Base-by-base conservation (phyloP, 1,140 invertebrate genomes). In the Drosophila ironensis region DNA sequence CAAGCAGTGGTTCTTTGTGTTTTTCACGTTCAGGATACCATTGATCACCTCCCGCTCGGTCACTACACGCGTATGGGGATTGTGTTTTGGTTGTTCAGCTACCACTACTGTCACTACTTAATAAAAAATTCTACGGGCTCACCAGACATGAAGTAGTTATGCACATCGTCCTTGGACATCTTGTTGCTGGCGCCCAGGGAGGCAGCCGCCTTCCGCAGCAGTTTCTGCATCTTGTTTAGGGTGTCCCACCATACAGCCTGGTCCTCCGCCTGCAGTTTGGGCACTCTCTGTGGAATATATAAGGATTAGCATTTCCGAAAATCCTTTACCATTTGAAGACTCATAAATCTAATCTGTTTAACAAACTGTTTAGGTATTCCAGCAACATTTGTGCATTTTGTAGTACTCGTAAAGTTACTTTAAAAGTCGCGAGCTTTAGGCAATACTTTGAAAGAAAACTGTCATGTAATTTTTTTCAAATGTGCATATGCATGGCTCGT, bases 71-170 rank as follows among this genome's bases (percentile, higher is more conserved):
- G n/a, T 37, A 41, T 25, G 69, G 76, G 61, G 28, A 16, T 33
- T 37, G 12, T 37, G 33, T 17, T 37, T 37, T 37, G 12, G 19
- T 33, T 27, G 41, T 63, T 44, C 25, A 33, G 47, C 44, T 50
- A 70, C 30, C 17, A 27, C 52, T 70, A 59, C 64, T 6, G 12
- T 27, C 20, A 3, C 61, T 44, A 52, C 47, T 22, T 20, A 3
- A 28, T 51, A 17, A 1, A 33, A 33, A 33, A 33, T 4, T 20
- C 33, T 45, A 57, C 11, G 22, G 8, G 63, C 63, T 90, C 92
- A 98, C 97, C 97, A 53, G 98, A 99, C 98, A 99, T 99, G 84
- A 98, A 98, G 90, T 99, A 99, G 90, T 99, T 99, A 77, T 99
- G 98, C 94, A 98, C 98, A 9, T 95, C 95, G 40, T 99, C 97